phyloP scores from a whole-genome alignment of 2,113 vertebrate genomes.

The Zosterops lateralis region DNA sequence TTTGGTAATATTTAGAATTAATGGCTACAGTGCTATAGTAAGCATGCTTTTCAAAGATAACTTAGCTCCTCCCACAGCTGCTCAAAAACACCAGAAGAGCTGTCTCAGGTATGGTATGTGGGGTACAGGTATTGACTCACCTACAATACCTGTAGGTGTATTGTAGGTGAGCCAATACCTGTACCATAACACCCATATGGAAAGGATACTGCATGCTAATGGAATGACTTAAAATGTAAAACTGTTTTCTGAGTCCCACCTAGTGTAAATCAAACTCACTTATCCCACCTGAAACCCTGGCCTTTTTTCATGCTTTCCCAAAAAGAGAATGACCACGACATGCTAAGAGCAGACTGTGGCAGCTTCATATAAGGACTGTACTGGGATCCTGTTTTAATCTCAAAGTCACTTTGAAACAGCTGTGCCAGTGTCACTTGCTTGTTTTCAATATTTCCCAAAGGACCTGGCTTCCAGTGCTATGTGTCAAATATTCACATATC shows the following conservation, averaged over 20 bases:
- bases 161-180: too few relatives aligned
- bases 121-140: neutral
- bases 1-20: neutral
- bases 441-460: neutral
- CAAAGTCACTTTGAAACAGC: slow-evolving; percentile 16
- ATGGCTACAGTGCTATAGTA: neutral
- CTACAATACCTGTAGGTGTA: too few relatives aligned
- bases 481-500: neutral
- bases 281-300: neutral
- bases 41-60: neutral
- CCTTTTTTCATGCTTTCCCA: neutral
- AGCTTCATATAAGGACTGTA: neutral
- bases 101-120: neutral
- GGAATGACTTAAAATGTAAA: neutral
- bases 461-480: neutral
- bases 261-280: neutral
- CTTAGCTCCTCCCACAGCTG: neutral
- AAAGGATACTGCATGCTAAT: neutral
- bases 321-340: neutral
- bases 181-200: accelerated
- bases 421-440: neutral
- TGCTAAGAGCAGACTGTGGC: neutral
- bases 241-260: neutral
- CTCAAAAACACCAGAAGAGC: neutral
- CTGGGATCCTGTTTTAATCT: neutral